Percentiles rank a stretch among this genome's conserved stretches.
Evolutionary conservation across 2,113 vertebrate genomes (phyloP).

Genomic region (Myxocyprinus asiaticus): DNA sequence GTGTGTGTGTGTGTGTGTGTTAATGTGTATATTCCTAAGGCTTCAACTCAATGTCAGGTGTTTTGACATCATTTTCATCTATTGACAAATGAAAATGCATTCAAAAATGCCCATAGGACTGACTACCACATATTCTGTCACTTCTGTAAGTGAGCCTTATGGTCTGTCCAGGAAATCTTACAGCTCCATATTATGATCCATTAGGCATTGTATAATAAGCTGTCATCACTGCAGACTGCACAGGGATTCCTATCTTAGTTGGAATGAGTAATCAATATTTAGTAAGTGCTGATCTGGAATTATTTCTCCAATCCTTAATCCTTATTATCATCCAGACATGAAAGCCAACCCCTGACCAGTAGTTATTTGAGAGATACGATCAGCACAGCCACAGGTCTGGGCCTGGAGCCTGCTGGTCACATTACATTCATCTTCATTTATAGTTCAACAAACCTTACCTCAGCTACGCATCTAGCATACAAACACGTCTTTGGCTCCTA

Average conservation of each 20-base stretch:
- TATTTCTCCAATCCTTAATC: neutral
- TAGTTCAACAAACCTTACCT: neutral
- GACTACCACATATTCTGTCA: neutral
- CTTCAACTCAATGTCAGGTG: too few species aligned
- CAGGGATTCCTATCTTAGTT: neutral
- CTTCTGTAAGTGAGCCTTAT: neutral
- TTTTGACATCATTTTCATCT: too few species aligned
- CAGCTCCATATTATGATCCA: slow-evolving; percentile 9
- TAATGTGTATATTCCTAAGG: too few species aligned
- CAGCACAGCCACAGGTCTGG: neutral
- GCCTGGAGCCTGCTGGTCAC: slow-evolving; percentile 23
- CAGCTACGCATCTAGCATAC: neutral
- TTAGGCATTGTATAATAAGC: neutral
- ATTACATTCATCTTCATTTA: slow-evolving; percentile 10
- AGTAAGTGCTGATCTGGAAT: neutral
- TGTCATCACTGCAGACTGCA: neutral
- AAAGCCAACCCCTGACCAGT: slow-evolving; percentile 10
- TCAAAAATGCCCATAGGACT: neutral
- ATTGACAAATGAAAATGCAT: too few species aligned
- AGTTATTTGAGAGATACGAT: slow-evolving; percentile 9
- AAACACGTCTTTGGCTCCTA: neutral
- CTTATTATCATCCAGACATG: slow-evolving; percentile 28
- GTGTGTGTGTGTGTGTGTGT: too few species aligned
- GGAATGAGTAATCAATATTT: slow-evolving; percentile 20
- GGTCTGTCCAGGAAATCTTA: slow-evolving; percentile 2